phyloP scores from a whole-genome alignment of 37 sponge, comb jelly and placozoan species.

The Lycopodina hypogea region DNA sequence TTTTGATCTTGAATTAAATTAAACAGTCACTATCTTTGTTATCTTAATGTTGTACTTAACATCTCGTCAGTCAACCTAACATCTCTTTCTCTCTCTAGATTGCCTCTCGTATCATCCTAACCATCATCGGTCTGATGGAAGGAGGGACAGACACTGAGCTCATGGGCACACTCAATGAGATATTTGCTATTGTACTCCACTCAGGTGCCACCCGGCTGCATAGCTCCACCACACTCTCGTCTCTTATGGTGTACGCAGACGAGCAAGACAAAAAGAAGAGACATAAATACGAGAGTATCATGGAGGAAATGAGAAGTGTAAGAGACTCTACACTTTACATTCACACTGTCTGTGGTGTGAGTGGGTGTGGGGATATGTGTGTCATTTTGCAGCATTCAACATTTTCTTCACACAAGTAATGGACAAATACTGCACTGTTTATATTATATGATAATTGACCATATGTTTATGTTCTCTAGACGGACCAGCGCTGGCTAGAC shows the following conservation, averaged over 20 bases:
- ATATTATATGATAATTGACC: too few relatives aligned
- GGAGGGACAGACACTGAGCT: slow-evolving; percentile 9
- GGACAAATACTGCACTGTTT: too few relatives aligned
- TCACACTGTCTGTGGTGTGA: not conserved
- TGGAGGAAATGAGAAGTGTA: slow-evolving; percentile 78
- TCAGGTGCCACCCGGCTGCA: slow-evolving; percentile 37
- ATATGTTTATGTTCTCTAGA: too few relatives aligned
- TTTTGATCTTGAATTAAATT: too few relatives aligned
- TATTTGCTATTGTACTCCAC: slow-evolving; percentile 26
- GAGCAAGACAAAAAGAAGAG: slow-evolving; percentile 43
- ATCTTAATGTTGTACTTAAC: too few relatives aligned
- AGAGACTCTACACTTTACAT: not conserved
- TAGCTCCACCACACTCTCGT: slow-evolving; percentile 27
- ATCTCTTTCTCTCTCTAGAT: slow-evolving; percentile 35
- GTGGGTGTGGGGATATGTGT: too few relatives aligned
- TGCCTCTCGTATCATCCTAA: slow-evolving; percentile 44
- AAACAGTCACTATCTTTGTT: too few relatives aligned
- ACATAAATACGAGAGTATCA: slow-evolving; percentile 39
- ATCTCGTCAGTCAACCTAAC: too few relatives aligned
- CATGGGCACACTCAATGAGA: slow-evolving; percentile 16
- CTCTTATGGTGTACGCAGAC: slow-evolving; percentile 24
- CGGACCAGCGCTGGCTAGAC: slow-evolving; percentile 56
- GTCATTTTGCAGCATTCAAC: not conserved
- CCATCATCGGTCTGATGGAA: slow-evolving; percentile 32
- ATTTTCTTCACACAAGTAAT: not conserved